Percentiles rank a stretch among this genome's conserved stretches.
These are phyloP conservation scores for Gobio occitaniae DNA, from an alignment of 2,797 vertebrate genomes.

Conservation along the genomic window DNA sequence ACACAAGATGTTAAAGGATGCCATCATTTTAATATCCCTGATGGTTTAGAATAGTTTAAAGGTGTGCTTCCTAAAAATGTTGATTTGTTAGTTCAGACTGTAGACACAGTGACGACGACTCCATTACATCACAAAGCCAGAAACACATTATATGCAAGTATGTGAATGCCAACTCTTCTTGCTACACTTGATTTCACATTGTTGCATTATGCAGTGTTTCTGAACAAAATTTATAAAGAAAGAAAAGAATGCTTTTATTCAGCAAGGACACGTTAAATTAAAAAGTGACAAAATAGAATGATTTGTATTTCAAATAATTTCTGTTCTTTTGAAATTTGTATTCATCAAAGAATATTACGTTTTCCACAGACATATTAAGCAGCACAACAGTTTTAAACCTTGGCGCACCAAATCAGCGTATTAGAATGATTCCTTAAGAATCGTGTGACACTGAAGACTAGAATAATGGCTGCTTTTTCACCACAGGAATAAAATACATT, in stretches of 20 bases:
- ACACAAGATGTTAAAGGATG: not conserved
- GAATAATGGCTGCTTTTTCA: not conserved
- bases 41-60: not conserved
- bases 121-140: not conserved
- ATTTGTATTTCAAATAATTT: not conserved
- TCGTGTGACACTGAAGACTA: not conserved
- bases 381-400: not conserved
- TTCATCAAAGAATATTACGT: not conserved
- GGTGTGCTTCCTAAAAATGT: slow-evolving; percentile 3
- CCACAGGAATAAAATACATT: not conserved
- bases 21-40: not conserved
- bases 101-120: not conserved
- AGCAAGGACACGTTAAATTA: not conserved
- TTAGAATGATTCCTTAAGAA: not conserved
- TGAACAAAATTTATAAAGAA: not conserved
- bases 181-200: not conserved
- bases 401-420: no score
- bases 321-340: not conserved
- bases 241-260: not conserved
- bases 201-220: not conserved
- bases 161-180: not conserved
- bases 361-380: not conserved
- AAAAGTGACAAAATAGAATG: not conserved
- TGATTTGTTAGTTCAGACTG: slow-evolving; percentile 10
- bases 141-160: not conserved